A percentile compares a stretch with the other conserved stretches of the same genome.
Conservation (phyloP, 2,888 invertebrate genomes). For the Matsumyia berberina region DNA sequence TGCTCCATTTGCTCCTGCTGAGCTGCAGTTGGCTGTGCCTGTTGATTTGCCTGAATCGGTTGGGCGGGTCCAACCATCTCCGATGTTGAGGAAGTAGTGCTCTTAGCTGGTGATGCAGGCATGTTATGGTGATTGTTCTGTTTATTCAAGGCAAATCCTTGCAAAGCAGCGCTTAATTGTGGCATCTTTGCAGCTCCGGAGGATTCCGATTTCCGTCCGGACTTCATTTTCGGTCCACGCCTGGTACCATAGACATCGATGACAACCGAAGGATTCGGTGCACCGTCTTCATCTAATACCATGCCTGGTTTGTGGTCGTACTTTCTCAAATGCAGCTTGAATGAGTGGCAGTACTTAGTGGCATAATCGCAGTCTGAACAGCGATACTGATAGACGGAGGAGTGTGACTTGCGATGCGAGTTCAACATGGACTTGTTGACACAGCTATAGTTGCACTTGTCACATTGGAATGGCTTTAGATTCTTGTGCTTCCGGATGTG, state of each 20-base stretch:
- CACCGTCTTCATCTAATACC: constrained; percentile 94
- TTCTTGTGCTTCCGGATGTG: constrained; percentile 97
- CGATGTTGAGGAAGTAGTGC: constrained; percentile 76
- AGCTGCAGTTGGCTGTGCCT: constrained; percentile 61
- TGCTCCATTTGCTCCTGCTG: constrained; percentile 66
- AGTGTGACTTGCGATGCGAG: constrained; percentile 98
- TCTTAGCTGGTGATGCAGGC: constrained; percentile 80
- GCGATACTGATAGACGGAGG: constrained; percentile 95
- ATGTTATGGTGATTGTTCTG: constrained; percentile 70
- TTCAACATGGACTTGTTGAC: constrained; percentile 99
- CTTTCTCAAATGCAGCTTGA: constrained; percentile 97
- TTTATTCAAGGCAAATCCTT: constrained; percentile 79
- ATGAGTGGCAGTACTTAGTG: constrained; percentile 98
- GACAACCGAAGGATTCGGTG: constrained; percentile 93
- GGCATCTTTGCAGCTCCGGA: constrained; percentile 74
- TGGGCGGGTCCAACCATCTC: constrained; percentile 53
- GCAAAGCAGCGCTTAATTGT: constrained; percentile 82
- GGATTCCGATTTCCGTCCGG: constrained; percentile 57
- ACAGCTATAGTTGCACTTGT: constrained; percentile 94
- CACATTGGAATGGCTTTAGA: constrained; percentile 97
- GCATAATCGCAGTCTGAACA: constrained; percentile 97
- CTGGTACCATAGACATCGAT: constrained; percentile 96
- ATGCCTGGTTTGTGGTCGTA: constrained; percentile 95
- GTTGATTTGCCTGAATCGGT: constrained; percentile 60
- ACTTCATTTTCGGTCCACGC: constrained; percentile 91